Base-by-base conservation (phyloP, 2,888 invertebrate species). In the Agonum fuliginosum region DNA sequence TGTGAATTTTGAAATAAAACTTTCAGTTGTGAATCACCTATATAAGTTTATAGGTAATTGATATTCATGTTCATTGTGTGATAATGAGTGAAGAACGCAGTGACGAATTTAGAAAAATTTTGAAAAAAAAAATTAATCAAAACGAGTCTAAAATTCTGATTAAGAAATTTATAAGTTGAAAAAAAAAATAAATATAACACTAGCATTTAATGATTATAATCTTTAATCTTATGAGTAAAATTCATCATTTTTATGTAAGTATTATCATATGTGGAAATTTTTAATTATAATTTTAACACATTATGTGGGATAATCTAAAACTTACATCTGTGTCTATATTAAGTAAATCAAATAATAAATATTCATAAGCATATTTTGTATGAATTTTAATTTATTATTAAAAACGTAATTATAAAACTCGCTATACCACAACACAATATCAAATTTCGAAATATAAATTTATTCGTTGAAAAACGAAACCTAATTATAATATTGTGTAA, bases 381-480 rank as follows among this genome's bases (percentile, higher is more conserved):
- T 3, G 8, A n/a, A 37, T 37, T 37, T 12, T 22, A 12, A 54
- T 54, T 54, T 54, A 54, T 54, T 24, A 22, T 12, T 24, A 54
- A 54, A 24, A 54, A 24, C n/a, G n/a, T 54, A 20, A 54, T 54
- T 54, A 54, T 22, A 22, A 54, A 54, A 54, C 54, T 22, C 22
- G 22, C 17, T 0, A 37, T 0, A 34, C 34, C 6, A 2, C n/a
- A 37, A 37, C 4, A 22, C 54, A 54, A 54, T 54, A 12, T 12
- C 54, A 6, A 22, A n/a, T 54, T 54, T 12, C 22, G 12, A 54
- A 24, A 54, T 24, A 4, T 54, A 54, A 54, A 54, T 54, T 24
- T 54, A 54, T 22, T n/a, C n/a, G 12, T n/a, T 1, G 46, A 14
- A 46, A 12, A 54, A 54, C 19, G 10, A 10, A 48, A 48, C 19